These are phyloP conservation scores for Silurus meridionalis DNA, from an alignment of 2,113 vertebrate species.

Conservation along the genomic window DNA sequence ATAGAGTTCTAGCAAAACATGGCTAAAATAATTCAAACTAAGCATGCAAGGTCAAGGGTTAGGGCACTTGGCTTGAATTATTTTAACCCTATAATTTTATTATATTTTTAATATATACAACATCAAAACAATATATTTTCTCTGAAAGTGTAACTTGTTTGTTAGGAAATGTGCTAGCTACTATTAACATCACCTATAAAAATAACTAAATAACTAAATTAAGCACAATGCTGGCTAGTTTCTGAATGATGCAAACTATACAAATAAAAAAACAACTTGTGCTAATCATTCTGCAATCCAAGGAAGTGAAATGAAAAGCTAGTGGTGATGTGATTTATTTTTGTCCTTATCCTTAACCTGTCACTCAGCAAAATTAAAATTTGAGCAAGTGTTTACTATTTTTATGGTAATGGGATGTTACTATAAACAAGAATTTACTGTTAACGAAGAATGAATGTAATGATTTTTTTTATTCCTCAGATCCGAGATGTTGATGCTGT, in stretches of 20 bases:
- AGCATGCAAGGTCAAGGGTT: too few relatives aligned
- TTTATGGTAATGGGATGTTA: not conserved
- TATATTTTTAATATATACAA: not conserved
- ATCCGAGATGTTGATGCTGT: slow-evolving; percentile 83
- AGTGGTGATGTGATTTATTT: not conserved
- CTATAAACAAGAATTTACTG: not conserved
- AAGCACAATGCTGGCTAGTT: not conserved
- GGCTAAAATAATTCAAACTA: not conserved
- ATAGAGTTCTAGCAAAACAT: not conserved
- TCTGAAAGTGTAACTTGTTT: not conserved
- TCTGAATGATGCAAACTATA: not conserved
- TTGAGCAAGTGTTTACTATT: not conserved
- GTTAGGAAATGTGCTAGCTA: not conserved
- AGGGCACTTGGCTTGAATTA: not conserved
- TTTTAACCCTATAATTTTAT: not conserved
- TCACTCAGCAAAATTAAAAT: not conserved
- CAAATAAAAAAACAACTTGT: not conserved
- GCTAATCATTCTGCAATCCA: not conserved
- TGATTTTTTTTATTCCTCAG: slow-evolving; percentile 62
- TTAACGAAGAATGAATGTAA: not conserved
- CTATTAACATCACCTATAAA: not conserved
- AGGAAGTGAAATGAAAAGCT: not conserved
- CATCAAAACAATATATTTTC: not conserved
- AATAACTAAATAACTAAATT: not conserved
- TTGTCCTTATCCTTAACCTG: not conserved